Base-by-base conservation (phyloP, 1,140 invertebrate genomes). In the Drosophila santomea region DNA sequence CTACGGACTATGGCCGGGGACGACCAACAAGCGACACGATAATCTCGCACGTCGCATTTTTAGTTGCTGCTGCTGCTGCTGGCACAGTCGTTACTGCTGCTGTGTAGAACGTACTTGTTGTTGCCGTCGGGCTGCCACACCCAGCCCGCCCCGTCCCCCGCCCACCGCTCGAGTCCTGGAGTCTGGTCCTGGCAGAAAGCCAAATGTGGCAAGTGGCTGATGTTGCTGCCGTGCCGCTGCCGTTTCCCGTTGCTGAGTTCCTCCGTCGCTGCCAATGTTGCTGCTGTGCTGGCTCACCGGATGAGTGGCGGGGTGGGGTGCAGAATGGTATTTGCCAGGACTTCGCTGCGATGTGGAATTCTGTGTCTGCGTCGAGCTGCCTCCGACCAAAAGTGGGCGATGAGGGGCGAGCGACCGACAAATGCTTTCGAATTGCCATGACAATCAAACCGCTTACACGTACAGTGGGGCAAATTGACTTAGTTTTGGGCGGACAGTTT, bases 351-450 rank as follows among this genome's bases (percentile, higher is more conserved):
- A 63, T 61, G 51, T 61, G 60, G 51, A 56, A 52, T 83, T 47
- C 23, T 68, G 52, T 74, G 57, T 64, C 51, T 48, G 62, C 59
- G 63, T 45, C 47, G 59, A 59, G 64, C 38, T 51, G 74, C 43
- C 74, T 60, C 47, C 71, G 44, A 61, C 48, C 48, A 74, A 55
- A 50, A 64, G 62, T 63, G 43, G 39, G 60, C 17, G 14, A 23
- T 59, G 59, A 25, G 47, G 43, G 78, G 41, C 64, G 73, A 74
- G 68, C 80, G 74, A 88, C 84, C 84, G 84, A 88, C 84, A 88
- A 88, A 88, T 88, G 84, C 85, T 88, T 88, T 88, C 85, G 84
- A 88, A 88, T 88, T 88, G 84, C 84, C 84, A 89, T 89, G 84
- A 89, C 84, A 88, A 88, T 88, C 84, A 88, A 89, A 88, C 79